Conservation (phyloP, 92 coral and sea anemone genomes). For the Actinernus sp. region DNA sequence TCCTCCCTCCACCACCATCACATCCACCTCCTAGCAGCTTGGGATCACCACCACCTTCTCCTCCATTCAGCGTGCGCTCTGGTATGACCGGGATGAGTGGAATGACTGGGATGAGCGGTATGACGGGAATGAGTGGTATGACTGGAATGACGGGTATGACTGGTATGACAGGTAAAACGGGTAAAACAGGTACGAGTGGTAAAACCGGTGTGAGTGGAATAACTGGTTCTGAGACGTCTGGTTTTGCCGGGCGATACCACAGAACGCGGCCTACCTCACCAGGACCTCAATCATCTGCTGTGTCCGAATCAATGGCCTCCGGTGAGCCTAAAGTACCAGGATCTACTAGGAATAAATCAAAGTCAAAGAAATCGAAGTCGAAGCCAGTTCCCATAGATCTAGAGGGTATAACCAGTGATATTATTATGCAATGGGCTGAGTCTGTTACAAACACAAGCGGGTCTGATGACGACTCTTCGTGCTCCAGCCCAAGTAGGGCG, state of each 20-base stretch:
- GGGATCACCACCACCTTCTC: constrained; percentile 98
- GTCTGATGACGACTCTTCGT: constrained; percentile 93
- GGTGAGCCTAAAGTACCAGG: constrained; percentile 52
- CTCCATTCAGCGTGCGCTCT: constrained; percentile 94
- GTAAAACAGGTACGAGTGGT: constrained; percentile 85
- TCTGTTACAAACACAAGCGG: constrained; percentile 99
- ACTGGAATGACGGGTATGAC: constrained; percentile 81
- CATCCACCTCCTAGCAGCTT: constrained; percentile 98
- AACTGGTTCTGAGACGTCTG: constrained; percentile 37
- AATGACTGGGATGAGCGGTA: constrained; percentile 81
- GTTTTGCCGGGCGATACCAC: neutral
- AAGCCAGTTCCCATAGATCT: constrained; percentile 93
- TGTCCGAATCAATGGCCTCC: constrained; percentile 30
- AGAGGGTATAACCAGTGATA: constrained; percentile 98
- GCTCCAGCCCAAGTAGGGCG: constrained; percentile 93
- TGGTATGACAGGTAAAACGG: constrained; percentile 84
- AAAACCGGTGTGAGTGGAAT: constrained; percentile 72
- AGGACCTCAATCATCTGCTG: constrained; percentile 35
- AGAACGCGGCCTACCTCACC: constrained; percentile 4
- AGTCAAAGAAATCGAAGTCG: constrained; percentile 73
- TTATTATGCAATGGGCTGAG: constrained; percentile 99
- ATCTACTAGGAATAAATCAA: constrained; percentile 70
- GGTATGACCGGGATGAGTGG: constrained; percentile 96
- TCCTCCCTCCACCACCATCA: constrained; percentile 96
- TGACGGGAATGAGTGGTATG: constrained; percentile 83